A percentile compares a stretch with the other conserved stretches of the same genome.
These are phyloP conservation scores for Sarcoramphus papa DNA, from an alignment of 2,797 vertebrate species.

Conservation along the genomic window DNA sequence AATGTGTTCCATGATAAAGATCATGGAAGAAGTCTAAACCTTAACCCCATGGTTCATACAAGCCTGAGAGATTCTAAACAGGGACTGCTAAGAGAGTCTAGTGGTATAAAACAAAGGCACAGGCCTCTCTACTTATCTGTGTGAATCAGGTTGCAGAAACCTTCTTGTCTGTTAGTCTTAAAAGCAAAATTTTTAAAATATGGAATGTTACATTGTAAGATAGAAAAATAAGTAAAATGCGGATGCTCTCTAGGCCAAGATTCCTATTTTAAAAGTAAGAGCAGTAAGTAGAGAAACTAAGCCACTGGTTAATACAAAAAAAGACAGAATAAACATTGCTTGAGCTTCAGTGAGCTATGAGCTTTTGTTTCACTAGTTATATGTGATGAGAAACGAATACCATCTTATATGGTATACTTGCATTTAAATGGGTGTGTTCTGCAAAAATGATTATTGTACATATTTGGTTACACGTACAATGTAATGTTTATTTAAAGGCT, in stretches of 20 bases:
- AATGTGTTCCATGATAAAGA: neutral
- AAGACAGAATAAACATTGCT: neutral
- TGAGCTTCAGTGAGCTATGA: neutral
- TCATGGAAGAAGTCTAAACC: neutral
- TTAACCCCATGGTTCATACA: neutral
- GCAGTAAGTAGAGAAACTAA: neutral
- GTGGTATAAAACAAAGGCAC: neutral
- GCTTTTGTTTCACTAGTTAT: neutral
- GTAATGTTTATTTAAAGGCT: slow-evolving; percentile 7
- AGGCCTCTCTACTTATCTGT: neutral
- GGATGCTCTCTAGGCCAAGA: neutral
- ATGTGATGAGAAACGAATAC: neutral
- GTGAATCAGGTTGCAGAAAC: neutral
- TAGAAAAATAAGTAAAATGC: neutral
- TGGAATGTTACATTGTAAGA: neutral
- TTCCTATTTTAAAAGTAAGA: neutral
- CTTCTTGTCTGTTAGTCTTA: neutral
- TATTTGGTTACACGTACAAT: neutral
- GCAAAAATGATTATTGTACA: neutral
- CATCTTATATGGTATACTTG: neutral
- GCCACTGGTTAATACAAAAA: neutral
- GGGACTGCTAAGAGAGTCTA: neutral
- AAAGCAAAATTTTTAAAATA: neutral
- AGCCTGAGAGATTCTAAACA: neutral
- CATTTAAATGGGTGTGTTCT: neutral